Evolutionary conservation across 2,797 vertebrate species (phyloP), one percentile per base, ranked within the genome.

Genomic region (Bovichtus diacanthus): DNA sequence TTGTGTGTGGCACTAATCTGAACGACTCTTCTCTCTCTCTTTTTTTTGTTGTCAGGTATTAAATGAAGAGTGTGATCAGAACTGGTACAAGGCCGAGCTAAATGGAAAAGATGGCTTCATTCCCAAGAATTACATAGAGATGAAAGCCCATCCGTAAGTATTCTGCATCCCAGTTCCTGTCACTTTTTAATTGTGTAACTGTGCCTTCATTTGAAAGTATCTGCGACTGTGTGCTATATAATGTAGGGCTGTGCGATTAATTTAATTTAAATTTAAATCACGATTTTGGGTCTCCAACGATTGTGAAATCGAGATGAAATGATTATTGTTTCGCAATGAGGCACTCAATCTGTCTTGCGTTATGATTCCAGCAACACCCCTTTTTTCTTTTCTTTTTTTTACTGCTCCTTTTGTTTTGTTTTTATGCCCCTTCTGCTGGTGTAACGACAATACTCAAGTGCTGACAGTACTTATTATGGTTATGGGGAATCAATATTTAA

Each of bases 41-140:
- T 12, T 56, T 9, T 29, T 5, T 60, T 27, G 78, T 70, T 85
- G 49, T 74, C 58, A 99, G 98, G 98, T 99, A 94, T 97, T 99
- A 95, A 99, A 99, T 92, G 98, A 99, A 96, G 97, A 99, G 91
- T 99, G 97, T 34, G 98, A 99, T 94, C 97, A 99, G 94, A 99
- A 99, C 92, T 99, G 98, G 98, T 99, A 99, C 94, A 99, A 99
- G 89, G 98, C 98, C 84, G 98, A 99, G 77, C 96, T 99, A 76
- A 98, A 97, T 10, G 98, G 98, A 82, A 99, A 99, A 93, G 98
- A 99, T 0, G 98, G 98, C 91, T 99, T 99, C 94, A 99, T 99
- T 85, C 98, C 98, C 87, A 99, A 99, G 96, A 99, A 99, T 90
- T 99, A 99, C 94, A 99, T 99, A 91, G 97, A 99, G 95, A 99